Conservation (phyloP, 2,888 invertebrate genomes). For the Acronicta psi region DNA sequence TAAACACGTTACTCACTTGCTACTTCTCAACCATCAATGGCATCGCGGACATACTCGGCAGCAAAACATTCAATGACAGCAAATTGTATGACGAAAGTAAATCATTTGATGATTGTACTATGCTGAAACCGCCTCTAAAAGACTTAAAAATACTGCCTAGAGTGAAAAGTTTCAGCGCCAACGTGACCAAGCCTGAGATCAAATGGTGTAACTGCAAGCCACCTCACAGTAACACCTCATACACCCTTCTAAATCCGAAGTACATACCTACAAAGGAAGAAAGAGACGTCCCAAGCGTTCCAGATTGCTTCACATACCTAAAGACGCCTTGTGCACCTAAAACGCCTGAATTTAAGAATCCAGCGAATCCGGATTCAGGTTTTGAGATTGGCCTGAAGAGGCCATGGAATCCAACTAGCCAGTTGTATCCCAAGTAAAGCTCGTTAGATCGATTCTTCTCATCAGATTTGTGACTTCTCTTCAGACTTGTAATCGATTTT, state of each 20-base stretch:
- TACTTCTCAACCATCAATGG: conserved; percentile 48
- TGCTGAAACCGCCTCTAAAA: background rate
- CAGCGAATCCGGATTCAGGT: background rate
- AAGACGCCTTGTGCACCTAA: background rate
- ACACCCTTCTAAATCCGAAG: background rate
- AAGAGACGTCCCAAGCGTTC: background rate
- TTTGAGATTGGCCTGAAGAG: background rate
- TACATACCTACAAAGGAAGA: background rate
- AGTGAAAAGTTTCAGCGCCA: too few species aligned
- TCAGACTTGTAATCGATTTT: conserved; percentile 13
- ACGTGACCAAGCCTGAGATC: background rate
- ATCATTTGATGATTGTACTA: background rate
- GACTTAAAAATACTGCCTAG: background rate
- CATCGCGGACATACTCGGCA: background rate
- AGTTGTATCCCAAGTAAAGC: conserved; percentile 1
- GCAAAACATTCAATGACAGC: background rate
- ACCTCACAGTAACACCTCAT: background rate
- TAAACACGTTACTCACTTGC: conserved; percentile 37
- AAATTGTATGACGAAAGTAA: background rate
- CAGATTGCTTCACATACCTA: background rate
- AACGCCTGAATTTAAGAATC: background rate
- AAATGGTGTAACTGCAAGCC: background rate
- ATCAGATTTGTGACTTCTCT: conserved; percentile 18
- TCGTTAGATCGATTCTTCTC: background rate
- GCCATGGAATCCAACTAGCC: background rate